A percentile compares a stretch with the other conserved stretches of the same genome.
Evolutionary conservation across 2,888 invertebrate genomes (phyloP).

Genomic region (Mesodorylaimus sp.): DNA sequence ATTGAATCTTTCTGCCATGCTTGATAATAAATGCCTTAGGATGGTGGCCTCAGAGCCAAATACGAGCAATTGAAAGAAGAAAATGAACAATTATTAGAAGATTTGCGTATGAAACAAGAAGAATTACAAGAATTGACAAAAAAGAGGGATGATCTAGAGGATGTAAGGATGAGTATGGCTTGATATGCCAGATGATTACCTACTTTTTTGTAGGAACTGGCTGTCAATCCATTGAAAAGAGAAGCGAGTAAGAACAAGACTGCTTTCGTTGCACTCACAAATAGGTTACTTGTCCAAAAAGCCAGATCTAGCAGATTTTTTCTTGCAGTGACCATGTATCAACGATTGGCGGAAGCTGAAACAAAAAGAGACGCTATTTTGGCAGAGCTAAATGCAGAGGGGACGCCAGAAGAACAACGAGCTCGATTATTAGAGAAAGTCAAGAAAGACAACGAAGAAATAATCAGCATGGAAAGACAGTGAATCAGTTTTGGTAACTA

Average conservation of each 20-base stretch:
- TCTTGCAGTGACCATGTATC: constrained; percentile 39
- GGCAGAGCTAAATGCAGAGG: constrained; percentile 48
- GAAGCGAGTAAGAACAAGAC: constrained; percentile 19
- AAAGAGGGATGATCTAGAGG: constrained; percentile 48
- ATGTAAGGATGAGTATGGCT: constrained; percentile 32
- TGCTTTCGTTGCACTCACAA: not conserved
- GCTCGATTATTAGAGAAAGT: constrained; percentile 54
- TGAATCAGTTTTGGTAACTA: constrained; percentile 10
- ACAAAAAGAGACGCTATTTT: constrained; percentile 45
- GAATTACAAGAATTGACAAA: constrained; percentile 46
- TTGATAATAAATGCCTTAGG: too few species aligned
- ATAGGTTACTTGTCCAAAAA: not conserved
- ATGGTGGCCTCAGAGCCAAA: not conserved
- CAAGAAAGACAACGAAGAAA: constrained; percentile 57
- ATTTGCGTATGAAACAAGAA: constrained; percentile 35
- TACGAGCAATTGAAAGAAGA: constrained; percentile 44
- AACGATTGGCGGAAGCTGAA: constrained; percentile 44
- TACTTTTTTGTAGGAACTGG: constrained; percentile 16
- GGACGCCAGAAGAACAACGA: constrained; percentile 57
- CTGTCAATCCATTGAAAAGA: constrained; percentile 25
- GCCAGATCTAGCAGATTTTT: not conserved
- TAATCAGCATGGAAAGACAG: constrained; percentile 55
- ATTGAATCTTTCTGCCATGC: too few species aligned
- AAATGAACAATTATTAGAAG: constrained; percentile 41
- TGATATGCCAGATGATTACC: not conserved